A percentile compares a stretch with the other conserved stretches of the same genome.
Conservation (phyloP, 2,797 vertebrate species). For the Leucoraja ocellata region DNA sequence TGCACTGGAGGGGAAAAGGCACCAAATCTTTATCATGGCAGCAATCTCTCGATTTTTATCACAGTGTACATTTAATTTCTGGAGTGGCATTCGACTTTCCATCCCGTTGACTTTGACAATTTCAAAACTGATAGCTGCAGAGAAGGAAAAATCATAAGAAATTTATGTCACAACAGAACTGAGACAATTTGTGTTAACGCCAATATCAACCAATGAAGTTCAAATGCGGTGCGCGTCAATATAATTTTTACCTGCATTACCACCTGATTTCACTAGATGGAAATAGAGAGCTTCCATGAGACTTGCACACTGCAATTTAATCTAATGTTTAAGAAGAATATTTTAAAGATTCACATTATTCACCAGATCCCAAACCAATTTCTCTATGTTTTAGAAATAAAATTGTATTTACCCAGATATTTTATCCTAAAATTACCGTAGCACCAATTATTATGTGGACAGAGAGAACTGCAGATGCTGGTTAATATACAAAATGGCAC, state of each 20-base stretch:
- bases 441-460: no score
- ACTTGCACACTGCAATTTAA: background rate
- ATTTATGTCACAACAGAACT: background rate
- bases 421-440: background rate
- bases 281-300: background rate
- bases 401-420: background rate
- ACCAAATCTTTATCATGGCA: background rate
- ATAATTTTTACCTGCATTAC: background rate
- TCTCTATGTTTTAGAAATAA: background rate
- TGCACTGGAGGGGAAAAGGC: background rate
- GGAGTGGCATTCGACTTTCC: background rate
- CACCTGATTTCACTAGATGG: background rate
- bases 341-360: background rate
- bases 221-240: background rate
- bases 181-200: background rate
- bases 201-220: background rate
- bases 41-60: background rate
- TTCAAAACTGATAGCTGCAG: background rate
- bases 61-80: background rate
- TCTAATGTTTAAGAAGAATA: background rate
- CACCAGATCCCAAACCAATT: background rate
- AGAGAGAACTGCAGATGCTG: no score
- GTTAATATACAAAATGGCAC: no score
- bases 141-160: background rate
- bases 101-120: background rate